A percentile compares a stretch with the other conserved stretches of the same genome.
Evolutionary conservation across 2,888 invertebrate species (phyloP).

Genomic region (Leptopterna dolabrata): DNA sequence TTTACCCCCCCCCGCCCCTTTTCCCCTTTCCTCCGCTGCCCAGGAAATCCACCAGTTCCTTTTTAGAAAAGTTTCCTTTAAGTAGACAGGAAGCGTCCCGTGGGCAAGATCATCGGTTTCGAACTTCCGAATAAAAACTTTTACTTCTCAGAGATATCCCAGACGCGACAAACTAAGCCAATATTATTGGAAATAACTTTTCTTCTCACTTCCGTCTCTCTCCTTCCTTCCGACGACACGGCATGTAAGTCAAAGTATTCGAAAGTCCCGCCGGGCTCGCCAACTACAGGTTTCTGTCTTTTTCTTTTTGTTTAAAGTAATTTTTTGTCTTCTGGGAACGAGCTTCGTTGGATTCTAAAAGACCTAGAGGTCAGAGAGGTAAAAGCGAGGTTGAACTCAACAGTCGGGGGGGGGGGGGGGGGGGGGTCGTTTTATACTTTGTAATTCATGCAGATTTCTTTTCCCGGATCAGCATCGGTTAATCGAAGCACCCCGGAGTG

Average conservation of each 20-base stretch:
- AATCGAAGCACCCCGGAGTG: constrained; percentile 36
- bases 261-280: not conserved
- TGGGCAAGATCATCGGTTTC: not conserved
- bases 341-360: not conserved
- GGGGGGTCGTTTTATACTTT: constrained; percentile 28
- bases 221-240: not conserved
- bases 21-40: too few species aligned
- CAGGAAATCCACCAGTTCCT: not conserved
- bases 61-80: not conserved
- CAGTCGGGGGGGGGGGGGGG: not conserved
- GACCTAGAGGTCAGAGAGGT: not conserved
- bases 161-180: not conserved
- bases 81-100: not conserved
- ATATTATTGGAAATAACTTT: constrained; percentile 1
- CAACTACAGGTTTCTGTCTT: not conserved
- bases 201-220: not conserved
- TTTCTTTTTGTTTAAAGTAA: not conserved
- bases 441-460: constrained; percentile 48
- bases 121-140: not conserved
- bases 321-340: not conserved
- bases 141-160: not conserved
- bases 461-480: constrained; percentile 45
- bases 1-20: too few species aligned
- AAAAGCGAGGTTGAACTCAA: not conserved
- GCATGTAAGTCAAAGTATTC: not conserved